Conservation (phyloP, 2,797 vertebrate species). For the Brotula barbata region DNA sequence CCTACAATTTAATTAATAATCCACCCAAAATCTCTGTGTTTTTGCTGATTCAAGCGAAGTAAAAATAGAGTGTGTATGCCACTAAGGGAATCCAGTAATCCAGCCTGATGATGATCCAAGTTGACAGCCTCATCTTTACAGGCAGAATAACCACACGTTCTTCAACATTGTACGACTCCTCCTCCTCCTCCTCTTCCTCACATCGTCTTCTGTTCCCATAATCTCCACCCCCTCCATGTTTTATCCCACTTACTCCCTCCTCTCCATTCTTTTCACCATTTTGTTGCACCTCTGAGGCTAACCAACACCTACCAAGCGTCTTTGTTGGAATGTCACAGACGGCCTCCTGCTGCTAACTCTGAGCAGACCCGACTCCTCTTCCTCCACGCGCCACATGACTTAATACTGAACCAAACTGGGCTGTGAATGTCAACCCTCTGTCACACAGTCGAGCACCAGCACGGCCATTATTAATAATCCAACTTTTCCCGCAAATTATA, state of each 20-base stretch:
- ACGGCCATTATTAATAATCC: conserved; percentile 18
- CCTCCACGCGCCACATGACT: conserved; percentile 3
- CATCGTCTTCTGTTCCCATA: conserved; percentile 8
- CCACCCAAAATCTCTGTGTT: too few species aligned
- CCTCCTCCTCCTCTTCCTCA: too few species aligned
- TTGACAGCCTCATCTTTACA: too few species aligned
- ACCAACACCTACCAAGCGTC: conserved; percentile 44
- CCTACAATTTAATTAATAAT: neutral
- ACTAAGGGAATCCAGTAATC: too few species aligned
- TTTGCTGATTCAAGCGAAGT: too few species aligned
- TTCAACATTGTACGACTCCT: conserved; percentile 6
- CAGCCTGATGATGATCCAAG: too few species aligned
- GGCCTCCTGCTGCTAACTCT: conserved; percentile 15
- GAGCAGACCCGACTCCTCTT: conserved; percentile 20
- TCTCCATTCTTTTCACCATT: conserved; percentile 10
- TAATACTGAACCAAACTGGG: conserved; percentile 12
- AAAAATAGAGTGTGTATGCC: too few species aligned
- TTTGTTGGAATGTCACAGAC: conserved; percentile 30
- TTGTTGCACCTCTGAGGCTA: conserved; percentile 29
- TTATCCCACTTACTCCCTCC: conserved; percentile 1
- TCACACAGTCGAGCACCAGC: neutral
- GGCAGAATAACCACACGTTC: too few species aligned
- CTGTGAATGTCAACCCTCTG: neutral
- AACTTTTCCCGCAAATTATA: conserved; percentile 37
- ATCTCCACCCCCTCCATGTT: neutral